These are phyloP conservation scores for Halcyon chelicuti DNA, from an alignment of 2,797 vertebrate species.

Conservation along the genomic window DNA sequence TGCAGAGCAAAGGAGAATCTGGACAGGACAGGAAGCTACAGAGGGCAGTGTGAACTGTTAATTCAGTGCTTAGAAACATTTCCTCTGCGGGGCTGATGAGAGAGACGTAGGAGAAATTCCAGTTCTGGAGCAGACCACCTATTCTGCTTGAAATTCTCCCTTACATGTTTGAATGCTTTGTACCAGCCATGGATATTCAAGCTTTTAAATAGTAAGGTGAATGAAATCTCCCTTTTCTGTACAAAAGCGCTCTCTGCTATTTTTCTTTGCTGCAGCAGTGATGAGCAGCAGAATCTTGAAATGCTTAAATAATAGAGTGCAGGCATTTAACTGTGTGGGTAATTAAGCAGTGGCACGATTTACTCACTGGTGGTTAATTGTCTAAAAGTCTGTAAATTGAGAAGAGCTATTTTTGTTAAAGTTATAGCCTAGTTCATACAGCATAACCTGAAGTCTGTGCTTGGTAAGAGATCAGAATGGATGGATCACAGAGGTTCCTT, in stretches of 20 bases:
- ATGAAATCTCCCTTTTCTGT: not conserved
- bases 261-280: not conserved
- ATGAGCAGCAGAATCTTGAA: conserved; percentile 8
- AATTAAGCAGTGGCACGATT: conserved; percentile 1
- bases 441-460: not conserved
- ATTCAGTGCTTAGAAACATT: not conserved
- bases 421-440: not conserved
- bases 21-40: not conserved
- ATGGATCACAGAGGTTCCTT: not conserved
- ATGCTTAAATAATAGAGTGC: not conserved
- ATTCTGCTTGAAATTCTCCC: not conserved
- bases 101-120: not conserved
- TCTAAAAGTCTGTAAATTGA: conserved; percentile 23
- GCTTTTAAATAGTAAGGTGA: not conserved
- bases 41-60: not conserved
- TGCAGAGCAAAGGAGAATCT: not conserved
- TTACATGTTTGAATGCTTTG: not conserved
- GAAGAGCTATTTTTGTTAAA: conserved; percentile 35
- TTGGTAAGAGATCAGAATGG: not conserved
- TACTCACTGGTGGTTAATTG: conserved; percentile 17
- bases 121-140: not conserved
- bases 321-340: not conserved
- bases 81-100: not conserved
- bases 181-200: not conserved
- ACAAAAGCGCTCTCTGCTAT: not conserved